These are phyloP conservation scores for Brachyptera putata DNA, from an alignment of 2,888 invertebrate species.

Conservation along the genomic window DNA sequence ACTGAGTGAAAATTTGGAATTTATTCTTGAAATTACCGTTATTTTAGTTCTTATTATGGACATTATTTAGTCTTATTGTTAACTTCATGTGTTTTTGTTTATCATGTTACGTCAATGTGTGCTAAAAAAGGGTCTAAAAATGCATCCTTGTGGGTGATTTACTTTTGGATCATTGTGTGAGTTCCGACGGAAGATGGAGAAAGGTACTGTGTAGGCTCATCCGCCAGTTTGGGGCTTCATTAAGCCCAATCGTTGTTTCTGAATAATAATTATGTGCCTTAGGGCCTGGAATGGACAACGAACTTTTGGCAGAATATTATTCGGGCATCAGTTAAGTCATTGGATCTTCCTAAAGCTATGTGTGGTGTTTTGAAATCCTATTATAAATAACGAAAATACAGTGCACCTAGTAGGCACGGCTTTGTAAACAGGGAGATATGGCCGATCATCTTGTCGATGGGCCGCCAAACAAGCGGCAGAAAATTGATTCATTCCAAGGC, in stretches of 20 bases:
- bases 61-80: constrained; percentile 41
- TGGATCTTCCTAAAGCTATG: constrained; percentile 46
- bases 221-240: constrained; percentile 61
- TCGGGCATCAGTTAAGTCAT: constrained; percentile 42
- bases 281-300: constrained; percentile 66
- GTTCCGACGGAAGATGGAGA: constrained; percentile 70
- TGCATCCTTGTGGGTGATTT: constrained; percentile 35
- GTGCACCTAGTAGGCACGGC: constrained; percentile 40
- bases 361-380: constrained; percentile 45
- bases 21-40: constrained; percentile 66
- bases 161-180: constrained; percentile 60
- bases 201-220: constrained; percentile 51
- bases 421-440: constrained; percentile 70
- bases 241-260: constrained; percentile 75
- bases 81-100: constrained; percentile 34
- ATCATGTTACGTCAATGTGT: constrained; percentile 42
- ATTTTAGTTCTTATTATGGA: constrained; percentile 39
- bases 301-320: constrained; percentile 55
- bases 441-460: constrained; percentile 93
- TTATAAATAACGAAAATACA: constrained; percentile 43
- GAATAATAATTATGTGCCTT: constrained; percentile 70
- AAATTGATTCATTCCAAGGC: constrained; percentile 78
- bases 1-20: constrained; percentile 70
- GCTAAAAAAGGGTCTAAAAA: constrained; percentile 43
- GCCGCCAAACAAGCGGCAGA: constrained; percentile 94